Evolutionary conservation across 2,888 invertebrate genomes (phyloP).

Genomic region (Plebejus anna): DNA sequence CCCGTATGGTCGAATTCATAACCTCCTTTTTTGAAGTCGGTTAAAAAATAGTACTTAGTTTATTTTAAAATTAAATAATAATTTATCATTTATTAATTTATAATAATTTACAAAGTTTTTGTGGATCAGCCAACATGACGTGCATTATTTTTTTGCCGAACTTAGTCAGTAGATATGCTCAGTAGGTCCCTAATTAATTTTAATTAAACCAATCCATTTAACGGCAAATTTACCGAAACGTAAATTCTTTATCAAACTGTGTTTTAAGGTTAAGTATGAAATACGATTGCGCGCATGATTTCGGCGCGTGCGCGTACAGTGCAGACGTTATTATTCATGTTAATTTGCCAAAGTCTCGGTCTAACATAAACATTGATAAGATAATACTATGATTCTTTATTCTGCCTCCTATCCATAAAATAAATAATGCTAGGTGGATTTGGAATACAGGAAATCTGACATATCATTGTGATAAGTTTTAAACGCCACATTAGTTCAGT

Average conservation of each 20-base stretch:
- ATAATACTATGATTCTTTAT: not conserved
- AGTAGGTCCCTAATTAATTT: not conserved
- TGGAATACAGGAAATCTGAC: not conserved
- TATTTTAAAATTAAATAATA: no score
- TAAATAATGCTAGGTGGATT: not conserved
- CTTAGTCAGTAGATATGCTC: no score
- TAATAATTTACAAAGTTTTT: no score
- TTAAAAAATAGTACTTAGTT: no score
- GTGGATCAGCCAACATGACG: no score
- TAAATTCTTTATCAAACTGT: slow-evolving; percentile 56
- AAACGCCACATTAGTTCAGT: no score
- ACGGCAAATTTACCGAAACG: slow-evolving; percentile 39
- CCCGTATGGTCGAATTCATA: no score
- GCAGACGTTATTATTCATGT: not conserved
- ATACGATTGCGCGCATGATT: slow-evolving; percentile 32
- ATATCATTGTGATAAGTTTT: no score
- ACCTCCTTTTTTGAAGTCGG: no score
- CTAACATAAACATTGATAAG: not conserved
- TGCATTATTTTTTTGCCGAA: no score
- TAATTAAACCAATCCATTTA: not conserved
- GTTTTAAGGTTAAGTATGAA: slow-evolving; percentile 50
- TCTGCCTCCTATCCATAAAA: not conserved
- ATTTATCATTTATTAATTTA: no score
- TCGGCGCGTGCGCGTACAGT: slow-evolving; percentile 30
- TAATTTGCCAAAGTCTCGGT: not conserved